These are phyloP conservation scores for Zeus faber DNA, from an alignment of 2,113 vertebrate species.

Conservation along the genomic window DNA sequence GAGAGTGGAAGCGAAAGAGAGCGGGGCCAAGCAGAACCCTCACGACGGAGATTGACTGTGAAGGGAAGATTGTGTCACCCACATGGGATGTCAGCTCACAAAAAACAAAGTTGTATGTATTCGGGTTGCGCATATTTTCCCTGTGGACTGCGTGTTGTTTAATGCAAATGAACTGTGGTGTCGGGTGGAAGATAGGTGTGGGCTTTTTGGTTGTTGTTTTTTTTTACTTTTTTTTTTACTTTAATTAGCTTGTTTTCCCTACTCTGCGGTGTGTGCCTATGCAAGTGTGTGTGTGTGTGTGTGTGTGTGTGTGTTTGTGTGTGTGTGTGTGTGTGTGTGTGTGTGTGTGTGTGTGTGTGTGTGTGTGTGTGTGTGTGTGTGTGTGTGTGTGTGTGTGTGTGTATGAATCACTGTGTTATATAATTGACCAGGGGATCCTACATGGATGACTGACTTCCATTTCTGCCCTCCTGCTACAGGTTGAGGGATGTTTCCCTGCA, in stretches of 20 bases:
- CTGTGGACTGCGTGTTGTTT: neutral
- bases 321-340: constrained; percentile 2
- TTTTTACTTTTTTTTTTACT: neutral
- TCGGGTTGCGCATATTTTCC: constrained; percentile 9
- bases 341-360: constrained; percentile 12
- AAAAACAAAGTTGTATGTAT: constrained; percentile 55
- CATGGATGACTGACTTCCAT: constrained; percentile 58
- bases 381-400: constrained; percentile 8
- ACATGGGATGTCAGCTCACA: constrained; percentile 47
- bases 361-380: constrained; percentile 6
- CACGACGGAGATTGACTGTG: constrained; percentile 24
- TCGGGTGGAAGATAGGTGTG: no score
- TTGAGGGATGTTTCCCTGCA: constrained; percentile 60
- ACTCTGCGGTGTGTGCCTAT: neutral
- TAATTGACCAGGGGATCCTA: constrained; percentile 61
- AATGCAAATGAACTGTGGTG: neutral
- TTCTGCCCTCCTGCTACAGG: constrained; percentile 49
- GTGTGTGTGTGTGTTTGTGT: neutral
- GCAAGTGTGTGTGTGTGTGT: neutral
- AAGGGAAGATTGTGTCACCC: constrained; percentile 24
- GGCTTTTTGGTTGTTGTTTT: no score
- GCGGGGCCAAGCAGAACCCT: neutral
- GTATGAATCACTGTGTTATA: constrained; percentile 56
- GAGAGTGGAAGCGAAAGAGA: constrained; percentile 24
- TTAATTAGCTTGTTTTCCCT: neutral